Evolutionary conservation across 2,888 invertebrate genomes (phyloP).

Genomic region (Frankliniella fusca): DNA sequence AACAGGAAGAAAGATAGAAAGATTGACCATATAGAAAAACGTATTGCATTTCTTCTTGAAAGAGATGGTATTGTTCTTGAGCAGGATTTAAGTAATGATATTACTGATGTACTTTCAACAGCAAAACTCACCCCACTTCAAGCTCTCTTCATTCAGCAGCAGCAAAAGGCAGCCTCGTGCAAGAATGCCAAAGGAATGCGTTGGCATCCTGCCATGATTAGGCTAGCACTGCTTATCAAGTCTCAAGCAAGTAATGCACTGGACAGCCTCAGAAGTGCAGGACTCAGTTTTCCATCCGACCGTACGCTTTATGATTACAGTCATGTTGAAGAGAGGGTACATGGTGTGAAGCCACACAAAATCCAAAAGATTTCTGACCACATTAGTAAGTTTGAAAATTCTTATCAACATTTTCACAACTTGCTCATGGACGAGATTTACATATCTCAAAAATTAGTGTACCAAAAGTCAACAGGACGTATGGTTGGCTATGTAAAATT

Average conservation of each 20-base stretch:
- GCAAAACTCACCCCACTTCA: background rate
- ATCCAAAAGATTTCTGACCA: background rate
- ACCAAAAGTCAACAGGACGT: background rate
- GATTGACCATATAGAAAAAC: background rate
- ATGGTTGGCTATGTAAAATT: background rate
- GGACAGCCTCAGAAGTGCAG: background rate
- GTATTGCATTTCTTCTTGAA: background rate
- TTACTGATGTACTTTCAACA: background rate
- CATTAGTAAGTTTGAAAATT: background rate
- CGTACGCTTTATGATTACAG: background rate
- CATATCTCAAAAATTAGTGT: conserved; percentile 6
- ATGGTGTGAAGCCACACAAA: background rate
- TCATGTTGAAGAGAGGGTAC: background rate
- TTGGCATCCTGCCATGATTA: background rate
- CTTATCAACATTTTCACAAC: background rate
- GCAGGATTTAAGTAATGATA: background rate
- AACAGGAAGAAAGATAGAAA: background rate
- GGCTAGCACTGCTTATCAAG: background rate
- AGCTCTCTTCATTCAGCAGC: background rate
- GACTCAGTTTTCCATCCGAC: background rate
- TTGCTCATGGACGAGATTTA: background rate
- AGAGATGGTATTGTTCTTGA: background rate
- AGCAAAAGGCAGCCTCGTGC: background rate
- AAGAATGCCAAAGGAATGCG: background rate
- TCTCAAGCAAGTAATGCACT: background rate